These are phyloP conservation scores for Phenganax marumi DNA, from an alignment of 92 coral and sea anemone species.

Conservation along the genomic window DNA sequence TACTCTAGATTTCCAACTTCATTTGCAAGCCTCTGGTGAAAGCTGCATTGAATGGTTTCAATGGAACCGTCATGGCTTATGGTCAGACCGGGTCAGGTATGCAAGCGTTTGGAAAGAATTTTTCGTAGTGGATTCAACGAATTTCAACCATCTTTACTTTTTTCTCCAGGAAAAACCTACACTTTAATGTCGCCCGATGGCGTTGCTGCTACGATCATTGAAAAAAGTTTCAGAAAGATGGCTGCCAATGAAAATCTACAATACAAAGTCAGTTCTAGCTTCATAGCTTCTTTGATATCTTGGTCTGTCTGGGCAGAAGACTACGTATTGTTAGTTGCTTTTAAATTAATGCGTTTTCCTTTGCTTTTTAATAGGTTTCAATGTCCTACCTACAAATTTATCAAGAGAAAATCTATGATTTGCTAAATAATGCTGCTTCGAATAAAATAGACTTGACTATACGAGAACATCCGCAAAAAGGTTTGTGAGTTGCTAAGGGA, in stretches of 20 bases:
- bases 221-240: slow-evolving; percentile 83
- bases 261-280: slow-evolving; percentile 62
- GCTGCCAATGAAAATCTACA: slow-evolving; percentile 75
- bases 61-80: slow-evolving; percentile 96
- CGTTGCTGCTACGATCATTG: slow-evolving; percentile 82
- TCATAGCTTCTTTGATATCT: not conserved
- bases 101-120: too few species aligned
- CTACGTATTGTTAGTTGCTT: not conserved
- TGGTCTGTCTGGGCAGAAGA: not conserved
- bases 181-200: slow-evolving; percentile 98
- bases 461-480: slow-evolving; percentile 92
- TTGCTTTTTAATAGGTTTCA: slow-evolving; percentile 67
- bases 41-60: slow-evolving; percentile 94
- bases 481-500: slow-evolving; percentile 32
- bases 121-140: not conserved
- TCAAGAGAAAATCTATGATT: slow-evolving; percentile 93
- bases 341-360: not conserved
- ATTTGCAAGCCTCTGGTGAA: slow-evolving; percentile 84
- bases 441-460: slow-evolving; percentile 78
- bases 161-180: slow-evolving; percentile 75
- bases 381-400: slow-evolving; percentile 98
- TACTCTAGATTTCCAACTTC: slow-evolving; percentile 69
- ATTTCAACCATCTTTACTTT: not conserved
- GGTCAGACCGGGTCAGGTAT: slow-evolving; percentile 97
- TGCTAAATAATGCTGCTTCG: slow-evolving; percentile 72